Percentiles rank a stretch among this genome's conserved stretches.
phyloP scores from a whole-genome alignment of 1,140 invertebrate species.

The Colletes gigas region DNA sequence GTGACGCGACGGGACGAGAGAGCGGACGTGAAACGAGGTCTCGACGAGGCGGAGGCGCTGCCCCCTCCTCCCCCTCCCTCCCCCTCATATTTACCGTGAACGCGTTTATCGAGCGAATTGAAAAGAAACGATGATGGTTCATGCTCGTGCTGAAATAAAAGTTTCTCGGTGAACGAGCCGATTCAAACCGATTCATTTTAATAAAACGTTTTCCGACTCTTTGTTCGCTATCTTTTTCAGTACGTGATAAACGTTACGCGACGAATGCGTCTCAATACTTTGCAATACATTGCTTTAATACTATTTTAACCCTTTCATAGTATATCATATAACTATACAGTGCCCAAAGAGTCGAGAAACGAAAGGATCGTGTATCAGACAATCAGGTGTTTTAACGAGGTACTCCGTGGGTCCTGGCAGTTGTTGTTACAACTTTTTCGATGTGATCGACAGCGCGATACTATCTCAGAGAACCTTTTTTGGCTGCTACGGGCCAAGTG shows the following conservation, averaged over 20 bases:
- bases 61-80: not conserved
- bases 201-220: too few relatives aligned
- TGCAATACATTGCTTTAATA: too few relatives aligned
- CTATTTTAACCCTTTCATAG: too few relatives aligned
- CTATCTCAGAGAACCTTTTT: too few relatives aligned
- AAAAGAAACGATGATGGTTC: conserved; percentile 5
- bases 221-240: too few relatives aligned
- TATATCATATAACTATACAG: too few relatives aligned
- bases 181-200: too few relatives aligned
- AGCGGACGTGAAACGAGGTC: conserved; percentile 28
- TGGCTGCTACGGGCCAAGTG: not conserved
- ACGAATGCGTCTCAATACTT: too few relatives aligned
- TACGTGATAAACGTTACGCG: too few relatives aligned
- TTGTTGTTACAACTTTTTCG: not conserved
- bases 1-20: conserved; percentile 3
- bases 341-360: too few relatives aligned
- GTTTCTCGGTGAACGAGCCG: too few relatives aligned
- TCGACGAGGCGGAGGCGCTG: not conserved
- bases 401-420: not conserved
- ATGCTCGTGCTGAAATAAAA: too few relatives aligned
- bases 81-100: conserved; percentile 31
- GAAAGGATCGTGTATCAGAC: not conserved
- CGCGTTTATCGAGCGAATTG: conserved; percentile 41
- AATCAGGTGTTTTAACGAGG: not conserved
- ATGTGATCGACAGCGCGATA: not conserved